These are phyloP conservation scores for Dyspetes luteomarginatus DNA, from an alignment of 2,888 invertebrate genomes.

Conservation along the genomic window DNA sequence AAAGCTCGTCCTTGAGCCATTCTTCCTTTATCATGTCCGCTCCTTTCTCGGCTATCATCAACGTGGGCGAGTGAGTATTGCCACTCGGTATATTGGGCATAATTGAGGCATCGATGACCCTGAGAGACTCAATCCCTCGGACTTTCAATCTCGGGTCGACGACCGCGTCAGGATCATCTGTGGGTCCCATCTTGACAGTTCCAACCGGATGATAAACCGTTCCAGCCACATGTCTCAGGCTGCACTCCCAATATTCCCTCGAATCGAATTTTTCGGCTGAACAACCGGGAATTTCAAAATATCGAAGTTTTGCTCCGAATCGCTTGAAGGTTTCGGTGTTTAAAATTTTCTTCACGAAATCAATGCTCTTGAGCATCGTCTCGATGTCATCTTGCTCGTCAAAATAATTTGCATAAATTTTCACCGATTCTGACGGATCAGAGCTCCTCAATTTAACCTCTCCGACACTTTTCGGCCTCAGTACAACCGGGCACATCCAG, in stretches of 20 bases:
- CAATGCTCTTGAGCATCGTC: conserved; percentile 76
- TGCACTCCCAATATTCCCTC: conserved; percentile 84
- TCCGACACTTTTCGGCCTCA: conserved; percentile 84
- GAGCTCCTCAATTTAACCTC: conserved; percentile 83
- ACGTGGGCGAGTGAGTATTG: conserved; percentile 86
- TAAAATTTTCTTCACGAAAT: conserved; percentile 72
- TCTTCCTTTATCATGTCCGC: conserved; percentile 87
- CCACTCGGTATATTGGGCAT: conserved; percentile 87
- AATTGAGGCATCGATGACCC: conserved; percentile 88
- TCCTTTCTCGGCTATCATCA: conserved; percentile 88
- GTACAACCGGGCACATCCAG: conserved; percentile 70
- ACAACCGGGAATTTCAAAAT: conserved; percentile 75
- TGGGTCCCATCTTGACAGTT: conserved; percentile 87
- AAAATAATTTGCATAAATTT: conserved; percentile 85
- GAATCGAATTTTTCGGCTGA: conserved; percentile 69
- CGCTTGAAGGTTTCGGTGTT: conserved; percentile 73
- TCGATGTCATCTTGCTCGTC: conserved; percentile 82
- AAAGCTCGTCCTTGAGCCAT: conserved; percentile 82
- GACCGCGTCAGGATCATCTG: conserved; percentile 83
- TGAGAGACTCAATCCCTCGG: conserved; percentile 84
- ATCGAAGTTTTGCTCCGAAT: conserved; percentile 65
- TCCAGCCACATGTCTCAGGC: conserved; percentile 84
- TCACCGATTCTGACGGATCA: conserved; percentile 84
- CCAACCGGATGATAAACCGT: conserved; percentile 87
- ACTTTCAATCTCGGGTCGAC: conserved; percentile 86